phyloP scores from a whole-genome alignment of 2,113 vertebrate genomes.

The Gymnocephalus cernua region DNA sequence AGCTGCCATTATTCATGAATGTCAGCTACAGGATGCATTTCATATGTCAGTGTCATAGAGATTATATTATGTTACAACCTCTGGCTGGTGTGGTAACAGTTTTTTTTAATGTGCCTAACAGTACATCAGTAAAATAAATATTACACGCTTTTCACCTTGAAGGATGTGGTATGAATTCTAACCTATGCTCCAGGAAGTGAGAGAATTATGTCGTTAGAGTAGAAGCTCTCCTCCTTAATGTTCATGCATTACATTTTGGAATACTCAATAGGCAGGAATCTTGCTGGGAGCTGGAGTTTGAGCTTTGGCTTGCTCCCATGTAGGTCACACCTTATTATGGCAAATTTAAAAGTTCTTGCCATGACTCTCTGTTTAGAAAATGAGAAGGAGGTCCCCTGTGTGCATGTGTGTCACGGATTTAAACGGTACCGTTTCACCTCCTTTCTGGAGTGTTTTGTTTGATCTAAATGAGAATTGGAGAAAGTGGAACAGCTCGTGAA shows the following conservation, averaged over 20 bases:
- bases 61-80: constrained; percentile 76
- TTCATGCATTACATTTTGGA: constrained; percentile 68
- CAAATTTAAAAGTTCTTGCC: constrained; percentile 71
- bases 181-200: constrained; percentile 63
- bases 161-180: constrained; percentile 68
- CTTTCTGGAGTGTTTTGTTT: constrained; percentile 71
- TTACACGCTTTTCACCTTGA: constrained; percentile 75
- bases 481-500: constrained; percentile 77
- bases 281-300: constrained; percentile 66
- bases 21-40: constrained; percentile 74
- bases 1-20: constrained; percentile 79
- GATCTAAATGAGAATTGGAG: constrained; percentile 77
- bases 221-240: constrained; percentile 59
- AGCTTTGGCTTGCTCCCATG: constrained; percentile 69
- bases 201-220: constrained; percentile 66
- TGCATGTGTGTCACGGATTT: constrained; percentile 68
- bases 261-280: constrained; percentile 65
- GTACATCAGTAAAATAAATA: constrained; percentile 73
- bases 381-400: constrained; percentile 67
- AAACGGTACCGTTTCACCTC: constrained; percentile 70
- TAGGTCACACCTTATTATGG: constrained; percentile 80
- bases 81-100: constrained; percentile 55
- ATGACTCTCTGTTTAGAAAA: constrained; percentile 72
- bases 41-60: constrained; percentile 76
- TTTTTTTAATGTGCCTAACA: constrained; percentile 63